A percentile compares a stretch with the other conserved stretches of the same genome.
These are phyloP conservation scores for Diarsia rubi DNA, from an alignment of 2,888 invertebrate species.

Conservation along the genomic window DNA sequence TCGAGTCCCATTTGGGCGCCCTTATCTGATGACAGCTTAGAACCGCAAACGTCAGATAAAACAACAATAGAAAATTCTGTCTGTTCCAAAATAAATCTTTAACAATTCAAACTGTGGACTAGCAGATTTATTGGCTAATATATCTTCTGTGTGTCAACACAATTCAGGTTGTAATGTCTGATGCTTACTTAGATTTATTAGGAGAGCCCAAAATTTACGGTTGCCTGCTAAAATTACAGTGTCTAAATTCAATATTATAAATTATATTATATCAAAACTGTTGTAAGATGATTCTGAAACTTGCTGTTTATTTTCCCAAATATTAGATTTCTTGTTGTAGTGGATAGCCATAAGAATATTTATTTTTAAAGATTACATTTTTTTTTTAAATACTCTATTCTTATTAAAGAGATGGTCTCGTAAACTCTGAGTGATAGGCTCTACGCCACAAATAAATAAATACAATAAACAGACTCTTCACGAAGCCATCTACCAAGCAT, in stretches of 20 bases:
- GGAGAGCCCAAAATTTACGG: slow-evolving; percentile 39
- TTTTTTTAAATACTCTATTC: neutral
- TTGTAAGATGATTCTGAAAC: neutral
- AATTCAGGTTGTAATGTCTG: slow-evolving; percentile 59
- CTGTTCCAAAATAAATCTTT: slow-evolving; percentile 51
- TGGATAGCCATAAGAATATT: neutral
- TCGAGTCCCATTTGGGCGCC: slow-evolving; percentile 48
- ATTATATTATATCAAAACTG: neutral
- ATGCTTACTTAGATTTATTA: slow-evolving; percentile 54
- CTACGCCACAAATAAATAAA: neutral
- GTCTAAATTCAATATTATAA: slow-evolving; percentile 35
- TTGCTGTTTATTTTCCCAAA: neutral
- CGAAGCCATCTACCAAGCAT: no score
- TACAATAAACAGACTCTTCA: neutral
- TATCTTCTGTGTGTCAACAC: slow-evolving; percentile 56
- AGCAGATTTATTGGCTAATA: slow-evolving; percentile 57
- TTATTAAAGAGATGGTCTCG: neutral
- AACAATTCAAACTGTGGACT: slow-evolving; percentile 45
- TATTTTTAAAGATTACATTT: neutral
- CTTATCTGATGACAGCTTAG: slow-evolving; percentile 46
- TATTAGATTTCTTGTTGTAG: neutral
- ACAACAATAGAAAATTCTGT: slow-evolving; percentile 45
- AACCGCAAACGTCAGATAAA: slow-evolving; percentile 41
- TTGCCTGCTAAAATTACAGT: slow-evolving; percentile 24
- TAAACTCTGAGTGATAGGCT: neutral